Conservation (phyloP, 2,113 vertebrate species). For the Thermophis baileyi region DNA sequence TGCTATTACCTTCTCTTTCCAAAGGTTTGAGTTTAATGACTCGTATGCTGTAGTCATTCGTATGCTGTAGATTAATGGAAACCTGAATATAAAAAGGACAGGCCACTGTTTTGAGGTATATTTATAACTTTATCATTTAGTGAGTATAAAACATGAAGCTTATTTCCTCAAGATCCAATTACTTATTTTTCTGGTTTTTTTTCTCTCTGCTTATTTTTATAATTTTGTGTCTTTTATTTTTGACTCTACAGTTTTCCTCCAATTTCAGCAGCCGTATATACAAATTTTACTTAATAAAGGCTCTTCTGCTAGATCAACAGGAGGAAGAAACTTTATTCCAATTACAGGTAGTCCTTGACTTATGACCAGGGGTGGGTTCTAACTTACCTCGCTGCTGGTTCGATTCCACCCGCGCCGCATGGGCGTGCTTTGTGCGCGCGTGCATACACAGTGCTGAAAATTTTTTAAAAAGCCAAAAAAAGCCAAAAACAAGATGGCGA, state of each 20-base stretch:
- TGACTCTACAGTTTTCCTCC: constrained; percentile 2
- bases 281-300: background rate
- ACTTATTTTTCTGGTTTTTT: constrained; percentile 15
- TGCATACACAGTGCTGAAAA: too few species aligned
- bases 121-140: background rate
- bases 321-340: constrained; percentile 20
- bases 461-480: too few species aligned
- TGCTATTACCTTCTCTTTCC: constrained; percentile 22
- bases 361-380: too few species aligned
- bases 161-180: background rate
- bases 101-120: background rate
- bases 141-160: constrained; percentile 15
- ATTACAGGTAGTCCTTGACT: background rate
- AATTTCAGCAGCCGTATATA: constrained; percentile 10
- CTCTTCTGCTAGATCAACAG: background rate
- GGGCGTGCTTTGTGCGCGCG: too few species aligned
- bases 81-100: background rate
- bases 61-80: constrained; percentile 32
- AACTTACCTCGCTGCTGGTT: too few species aligned
- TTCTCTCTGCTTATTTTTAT: background rate
- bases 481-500: too few species aligned
- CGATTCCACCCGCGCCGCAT: too few species aligned
- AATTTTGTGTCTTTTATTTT: background rate
- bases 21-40: background rate
- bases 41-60: constrained; percentile 20